Conservation (phyloP, 2,113 vertebrate genomes). For the Tachycineta bicolor region DNA sequence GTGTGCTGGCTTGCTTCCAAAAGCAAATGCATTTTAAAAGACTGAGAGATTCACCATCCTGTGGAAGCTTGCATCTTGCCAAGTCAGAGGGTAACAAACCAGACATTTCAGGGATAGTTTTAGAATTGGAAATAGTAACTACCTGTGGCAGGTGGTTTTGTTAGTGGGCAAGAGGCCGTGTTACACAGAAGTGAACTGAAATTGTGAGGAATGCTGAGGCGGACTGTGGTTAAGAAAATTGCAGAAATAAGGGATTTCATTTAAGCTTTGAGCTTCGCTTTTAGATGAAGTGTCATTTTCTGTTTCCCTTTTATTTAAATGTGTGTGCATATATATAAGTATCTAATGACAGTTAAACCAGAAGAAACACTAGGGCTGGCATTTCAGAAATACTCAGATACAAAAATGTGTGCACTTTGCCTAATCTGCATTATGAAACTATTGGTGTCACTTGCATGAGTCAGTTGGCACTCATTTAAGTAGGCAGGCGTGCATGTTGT, state of each 20-base stretch:
- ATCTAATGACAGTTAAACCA: slow-evolving; percentile 7
- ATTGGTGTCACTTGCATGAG: neutral
- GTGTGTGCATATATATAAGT: neutral
- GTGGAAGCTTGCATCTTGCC: neutral
- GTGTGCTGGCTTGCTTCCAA: neutral
- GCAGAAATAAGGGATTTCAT: neutral
- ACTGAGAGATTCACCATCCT: neutral
- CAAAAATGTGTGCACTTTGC: neutral
- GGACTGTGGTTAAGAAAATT: neutral
- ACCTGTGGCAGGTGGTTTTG: neutral
- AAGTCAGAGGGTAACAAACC: neutral
- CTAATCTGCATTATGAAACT: neutral
- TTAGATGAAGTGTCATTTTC: neutral
- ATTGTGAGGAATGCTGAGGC: neutral
- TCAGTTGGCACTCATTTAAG: neutral
- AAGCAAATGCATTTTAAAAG: neutral
- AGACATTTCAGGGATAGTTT: neutral
- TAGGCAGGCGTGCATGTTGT: neutral
- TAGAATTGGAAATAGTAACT: neutral
- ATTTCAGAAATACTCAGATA: neutral
- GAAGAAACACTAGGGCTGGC: slow-evolving; percentile 3
- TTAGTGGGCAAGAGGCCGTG: neutral
- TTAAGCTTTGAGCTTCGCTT: neutral
- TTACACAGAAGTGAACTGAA: neutral
- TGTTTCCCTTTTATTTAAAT: slow-evolving; percentile 27